These are phyloP conservation scores for Alcedo quadribrachys DNA, from an alignment of 2,797 vertebrate genomes.

Conservation along the genomic window DNA sequence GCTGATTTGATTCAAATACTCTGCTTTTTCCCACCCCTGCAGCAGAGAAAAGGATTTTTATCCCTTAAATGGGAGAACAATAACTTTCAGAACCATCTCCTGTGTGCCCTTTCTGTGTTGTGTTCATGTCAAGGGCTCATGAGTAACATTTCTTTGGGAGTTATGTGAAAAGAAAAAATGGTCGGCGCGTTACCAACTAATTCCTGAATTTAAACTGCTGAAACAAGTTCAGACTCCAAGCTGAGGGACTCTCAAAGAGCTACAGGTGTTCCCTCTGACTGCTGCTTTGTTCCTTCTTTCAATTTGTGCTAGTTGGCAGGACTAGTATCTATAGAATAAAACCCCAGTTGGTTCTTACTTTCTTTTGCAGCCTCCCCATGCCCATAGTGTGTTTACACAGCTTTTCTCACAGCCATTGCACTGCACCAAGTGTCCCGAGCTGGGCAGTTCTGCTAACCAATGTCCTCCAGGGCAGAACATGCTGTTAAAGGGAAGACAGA, in stretches of 20 bases:
- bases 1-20: neutral
- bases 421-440: neutral
- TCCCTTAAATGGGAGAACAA: neutral
- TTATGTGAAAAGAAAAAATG: neutral
- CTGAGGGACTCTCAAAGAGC: neutral
- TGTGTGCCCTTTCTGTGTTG: neutral
- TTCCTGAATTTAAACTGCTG: neutral
- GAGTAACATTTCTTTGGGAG: neutral
- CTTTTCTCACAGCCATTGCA: neutral
- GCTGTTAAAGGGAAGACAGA: neutral
- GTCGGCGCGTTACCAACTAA: neutral
- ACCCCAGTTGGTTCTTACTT: neutral
- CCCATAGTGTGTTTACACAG: neutral
- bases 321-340: neutral
- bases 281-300: constrained; percentile 6
- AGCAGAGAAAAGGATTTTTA: neutral
- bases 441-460: neutral
- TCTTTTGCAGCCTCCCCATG: neutral
- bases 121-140: neutral
- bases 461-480: neutral
- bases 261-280: constrained; percentile 54
- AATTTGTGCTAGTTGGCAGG: neutral
- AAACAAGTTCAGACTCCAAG: constrained; percentile 16
- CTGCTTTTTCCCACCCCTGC: neutral
- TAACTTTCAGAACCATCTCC: neutral